Conservation (phyloP, 2,113 vertebrate species). For the Arizona elegans region DNA sequence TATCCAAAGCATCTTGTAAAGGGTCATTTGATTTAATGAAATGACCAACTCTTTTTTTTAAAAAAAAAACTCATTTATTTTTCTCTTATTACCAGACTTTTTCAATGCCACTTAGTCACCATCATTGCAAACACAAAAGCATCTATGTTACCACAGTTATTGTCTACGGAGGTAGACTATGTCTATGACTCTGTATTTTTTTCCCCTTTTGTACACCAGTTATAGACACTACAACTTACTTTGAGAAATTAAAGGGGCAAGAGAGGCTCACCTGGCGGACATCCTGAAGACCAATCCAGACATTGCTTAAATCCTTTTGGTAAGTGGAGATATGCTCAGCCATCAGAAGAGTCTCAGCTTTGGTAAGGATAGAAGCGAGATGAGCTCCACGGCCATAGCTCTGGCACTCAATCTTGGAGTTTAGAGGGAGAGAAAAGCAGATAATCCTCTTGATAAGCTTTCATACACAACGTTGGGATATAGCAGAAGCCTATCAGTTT, state of each 20-base stretch:
- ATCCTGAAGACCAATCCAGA: conserved; percentile 8
- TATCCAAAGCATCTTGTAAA: neutral
- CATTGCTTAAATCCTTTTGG: neutral
- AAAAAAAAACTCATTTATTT: neutral
- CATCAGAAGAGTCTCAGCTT: neutral
- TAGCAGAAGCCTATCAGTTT: neutral
- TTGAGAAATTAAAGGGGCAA: neutral
- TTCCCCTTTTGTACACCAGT: neutral
- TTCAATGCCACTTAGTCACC: neutral
- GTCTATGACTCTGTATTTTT: neutral
- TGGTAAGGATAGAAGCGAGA: neutral
- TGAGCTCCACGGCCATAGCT: neutral
- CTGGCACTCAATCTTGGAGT: neutral
- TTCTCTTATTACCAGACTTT: neutral
- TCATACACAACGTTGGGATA: neutral
- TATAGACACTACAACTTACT: neutral
- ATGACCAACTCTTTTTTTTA: too few species aligned
- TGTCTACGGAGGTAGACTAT: neutral
- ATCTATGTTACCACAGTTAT: neutral
- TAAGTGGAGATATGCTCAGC: neutral
- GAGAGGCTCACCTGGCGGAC: neutral
- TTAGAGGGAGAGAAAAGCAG: neutral
- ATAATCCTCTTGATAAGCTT: neutral
- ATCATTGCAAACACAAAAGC: neutral
- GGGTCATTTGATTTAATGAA: neutral